Percentiles rank a stretch among this genome's conserved stretches.
Evolutionary conservation across 2,113 vertebrate species (phyloP).

Genomic region (Etheostoma cragini): DNA sequence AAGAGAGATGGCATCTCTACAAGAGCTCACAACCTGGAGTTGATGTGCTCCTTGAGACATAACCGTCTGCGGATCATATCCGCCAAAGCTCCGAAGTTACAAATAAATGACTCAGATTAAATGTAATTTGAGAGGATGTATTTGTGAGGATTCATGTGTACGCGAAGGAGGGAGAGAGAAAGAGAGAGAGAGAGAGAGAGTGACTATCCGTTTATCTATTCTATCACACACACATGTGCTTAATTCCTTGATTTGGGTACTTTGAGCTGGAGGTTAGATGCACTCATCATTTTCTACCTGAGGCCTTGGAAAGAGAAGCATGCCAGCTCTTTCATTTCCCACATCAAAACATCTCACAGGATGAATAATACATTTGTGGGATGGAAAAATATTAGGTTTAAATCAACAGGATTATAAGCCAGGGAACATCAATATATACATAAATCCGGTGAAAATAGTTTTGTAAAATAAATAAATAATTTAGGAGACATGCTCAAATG

Average conservation of each 20-base stretch:
- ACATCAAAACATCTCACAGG: conserved; percentile 64
- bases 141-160: neutral
- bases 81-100: conserved; percentile 21
- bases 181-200: neutral
- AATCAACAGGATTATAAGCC: conserved; percentile 48
- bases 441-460: conserved; percentile 32
- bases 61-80: conserved; percentile 17
- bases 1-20: conserved; percentile 67
- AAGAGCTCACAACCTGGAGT: conserved; percentile 59
- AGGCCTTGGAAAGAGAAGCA: conserved; percentile 49
- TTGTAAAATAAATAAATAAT: neutral
- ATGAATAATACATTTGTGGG: conserved; percentile 66
- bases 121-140: conserved; percentile 1
- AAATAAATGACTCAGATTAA: conserved; percentile 36
- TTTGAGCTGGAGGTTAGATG: conserved; percentile 53
- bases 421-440: conserved; percentile 35
- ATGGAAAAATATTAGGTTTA: conserved; percentile 48
- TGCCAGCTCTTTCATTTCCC: conserved; percentile 64
- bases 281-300: conserved; percentile 56
- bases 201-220: conserved; percentile 8
- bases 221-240: neutral
- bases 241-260: conserved; percentile 34
- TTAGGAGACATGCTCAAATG: neutral
- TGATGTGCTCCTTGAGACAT: conserved; percentile 65
- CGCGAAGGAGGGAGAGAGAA: neutral